Percentiles rank a stretch among this genome's conserved stretches.
phyloP scores from a whole-genome alignment of 35 echinoderm and acorn worm genomes.

The Diadema setosum region DNA sequence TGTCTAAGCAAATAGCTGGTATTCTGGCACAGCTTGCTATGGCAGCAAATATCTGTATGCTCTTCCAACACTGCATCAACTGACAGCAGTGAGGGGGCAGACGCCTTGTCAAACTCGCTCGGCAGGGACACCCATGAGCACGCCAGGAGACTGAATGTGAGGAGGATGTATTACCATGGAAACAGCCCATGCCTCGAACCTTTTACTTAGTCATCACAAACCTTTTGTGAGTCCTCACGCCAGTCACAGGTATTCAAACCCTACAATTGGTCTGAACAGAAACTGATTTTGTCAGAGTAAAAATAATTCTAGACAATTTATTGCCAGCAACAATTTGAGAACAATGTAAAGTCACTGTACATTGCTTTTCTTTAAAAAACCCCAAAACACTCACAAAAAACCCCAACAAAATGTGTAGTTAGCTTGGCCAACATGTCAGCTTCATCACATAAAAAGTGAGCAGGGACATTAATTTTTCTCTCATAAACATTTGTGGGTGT shows the following conservation, averaged over 20 bases:
- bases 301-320: background rate
- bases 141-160: background rate
- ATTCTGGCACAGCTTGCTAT: background rate
- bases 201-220: conserved; percentile 66
- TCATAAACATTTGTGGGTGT: too few species aligned
- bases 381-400: background rate
- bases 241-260: background rate
- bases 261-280: background rate
- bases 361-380: background rate
- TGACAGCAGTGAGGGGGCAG: background rate
- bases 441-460: too few species aligned
- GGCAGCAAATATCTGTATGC: background rate
- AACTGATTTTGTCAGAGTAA: background rate
- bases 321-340: background rate
- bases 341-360: background rate
- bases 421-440: too few species aligned
- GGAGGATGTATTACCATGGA: conserved; percentile 12
- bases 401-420: too few species aligned
- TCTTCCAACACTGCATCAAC: background rate
- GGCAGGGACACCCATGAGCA: background rate
- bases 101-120: background rate
- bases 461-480: too few species aligned
- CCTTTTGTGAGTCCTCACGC: background rate
- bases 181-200: conserved; percentile 24
- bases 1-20: background rate